Evolutionary conservation across 2,113 vertebrate genomes (phyloP), one percentile per base, ranked within the genome.

Genomic region (Boleophthalmus pectinirostris): DNA sequence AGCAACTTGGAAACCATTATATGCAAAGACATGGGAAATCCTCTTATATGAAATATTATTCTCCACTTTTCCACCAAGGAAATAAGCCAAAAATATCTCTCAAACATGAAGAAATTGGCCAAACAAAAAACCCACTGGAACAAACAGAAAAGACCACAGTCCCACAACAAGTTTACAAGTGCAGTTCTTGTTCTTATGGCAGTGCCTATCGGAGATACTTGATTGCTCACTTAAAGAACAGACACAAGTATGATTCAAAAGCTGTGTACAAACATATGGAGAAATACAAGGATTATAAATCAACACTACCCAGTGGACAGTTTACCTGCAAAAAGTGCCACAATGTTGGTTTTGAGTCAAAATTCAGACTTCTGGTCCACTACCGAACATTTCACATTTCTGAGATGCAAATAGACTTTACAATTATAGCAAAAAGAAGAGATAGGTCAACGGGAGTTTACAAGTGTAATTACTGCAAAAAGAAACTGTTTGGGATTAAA

Each of bases 11-110:
- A 0, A 94, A 93, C 63, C 95, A 96, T 87, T 96, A 96, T 85
- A 95, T 94, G 89, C 95, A 95, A 82, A 92, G 93, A 13, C 95
- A 96, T 45, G 94, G 95, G 76, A 95, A 95, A 18, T 93, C 95
- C 7, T 94, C 95, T 0, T 95, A 95, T 80, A 94, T 95, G 74
- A 96, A 94, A 3, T 94, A 45, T 46, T 66, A 46, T 47, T 45
- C 45, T 16, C 65, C 65, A 46, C 38, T 66, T 66, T 47, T 46
- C 11, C 23, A 66, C 23, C 65, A 45, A 24, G 7, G 14, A 46
- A 43, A 25, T 16, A 66, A 66, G 29, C 18, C 33, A 38, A 46
- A 46, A 23, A 47, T 43, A 14, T n/a, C 43, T 23, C 21, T 25
- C 5, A 66, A 23, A 23, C 13, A 47, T 46, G 65, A 46, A 6